Conservation (phyloP, 2,797 vertebrate genomes). For the Thamnophis elegans region DNA sequence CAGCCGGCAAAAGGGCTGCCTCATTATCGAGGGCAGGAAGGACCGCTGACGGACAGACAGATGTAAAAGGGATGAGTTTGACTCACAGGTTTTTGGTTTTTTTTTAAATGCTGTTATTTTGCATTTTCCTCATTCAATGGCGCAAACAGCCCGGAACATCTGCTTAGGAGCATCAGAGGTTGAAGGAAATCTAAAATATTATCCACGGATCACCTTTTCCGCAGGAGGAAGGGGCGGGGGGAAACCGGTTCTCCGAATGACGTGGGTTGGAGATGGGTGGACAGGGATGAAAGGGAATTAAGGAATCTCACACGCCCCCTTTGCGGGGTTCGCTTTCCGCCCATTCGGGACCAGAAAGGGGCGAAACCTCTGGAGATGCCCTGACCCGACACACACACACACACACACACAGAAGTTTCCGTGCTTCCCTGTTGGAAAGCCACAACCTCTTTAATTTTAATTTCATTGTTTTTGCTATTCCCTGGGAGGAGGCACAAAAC, state of each 20-base stretch:
- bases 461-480: not conserved
- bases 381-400: slow-evolving; percentile 17
- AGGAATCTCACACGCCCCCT: slow-evolving; percentile 21
- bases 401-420: slow-evolving; percentile 17
- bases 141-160: slow-evolving; percentile 50
- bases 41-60: slow-evolving; percentile 48
- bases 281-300: slow-evolving; percentile 66
- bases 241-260: slow-evolving; percentile 63
- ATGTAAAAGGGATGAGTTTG: slow-evolving; percentile 39
- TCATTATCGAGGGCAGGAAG: slow-evolving; percentile 63
- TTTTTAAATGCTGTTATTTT: slow-evolving; percentile 36
- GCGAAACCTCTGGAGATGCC: slow-evolving; percentile 8
- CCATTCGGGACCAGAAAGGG: slow-evolving; percentile 42
- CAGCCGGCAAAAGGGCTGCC: slow-evolving; percentile 40
- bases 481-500: not conserved
- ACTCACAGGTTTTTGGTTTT: not conserved
- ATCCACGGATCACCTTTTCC: slow-evolving; percentile 66
- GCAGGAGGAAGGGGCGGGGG: slow-evolving; percentile 66
- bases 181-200: slow-evolving; percentile 64
- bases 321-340: slow-evolving; percentile 41
- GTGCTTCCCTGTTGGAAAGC: slow-evolving; percentile 37
- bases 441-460: not conserved
- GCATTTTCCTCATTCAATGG: slow-evolving; percentile 53
- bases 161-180: slow-evolving; percentile 46
- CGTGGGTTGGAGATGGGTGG: slow-evolving; percentile 56